These are phyloP conservation scores for Melanargia galathea DNA, from an alignment of 2,888 invertebrate genomes.

Conservation along the genomic window DNA sequence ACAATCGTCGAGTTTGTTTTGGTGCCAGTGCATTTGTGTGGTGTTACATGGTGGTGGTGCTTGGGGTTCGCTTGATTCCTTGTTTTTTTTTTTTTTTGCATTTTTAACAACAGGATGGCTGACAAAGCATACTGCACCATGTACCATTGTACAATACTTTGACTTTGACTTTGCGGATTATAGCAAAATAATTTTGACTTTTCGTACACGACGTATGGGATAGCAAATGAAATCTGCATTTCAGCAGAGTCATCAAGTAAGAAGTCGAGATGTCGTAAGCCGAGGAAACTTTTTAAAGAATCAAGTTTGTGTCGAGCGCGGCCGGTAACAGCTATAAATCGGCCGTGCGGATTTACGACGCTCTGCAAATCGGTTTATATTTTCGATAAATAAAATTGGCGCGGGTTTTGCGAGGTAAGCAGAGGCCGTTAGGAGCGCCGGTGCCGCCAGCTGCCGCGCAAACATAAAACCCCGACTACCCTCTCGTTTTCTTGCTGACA, in stretches of 20 bases:
- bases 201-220: too few species aligned
- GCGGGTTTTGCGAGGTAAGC: slow-evolving; percentile 82
- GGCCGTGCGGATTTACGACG: slow-evolving; percentile 78
- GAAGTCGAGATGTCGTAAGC: slow-evolving; percentile 40
- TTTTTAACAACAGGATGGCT: too few species aligned
- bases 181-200: too few species aligned
- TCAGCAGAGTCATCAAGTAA: slow-evolving; percentile 1
- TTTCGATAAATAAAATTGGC: slow-evolving; percentile 83
- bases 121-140: too few species aligned
- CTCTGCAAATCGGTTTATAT: slow-evolving; percentile 82
- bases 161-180: too few species aligned
- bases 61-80: too few species aligned
- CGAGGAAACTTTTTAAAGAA: slow-evolving; percentile 66
- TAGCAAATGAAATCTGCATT: background rate
- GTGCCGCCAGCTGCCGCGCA: slow-evolving; percentile 59
- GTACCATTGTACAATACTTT: too few species aligned
- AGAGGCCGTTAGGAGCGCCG: slow-evolving; percentile 78
- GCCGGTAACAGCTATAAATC: slow-evolving; percentile 79
- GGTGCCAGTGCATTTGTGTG: too few species aligned
- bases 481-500: slow-evolving; percentile 82
- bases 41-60: too few species aligned
- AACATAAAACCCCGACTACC: slow-evolving; percentile 80
- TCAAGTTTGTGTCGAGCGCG: slow-evolving; percentile 75
- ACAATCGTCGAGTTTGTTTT: too few species aligned
- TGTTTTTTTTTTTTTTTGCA: too few species aligned